A percentile compares a stretch with the other conserved stretches of the same genome.
Evolutionary conservation across 2,113 vertebrate genomes (phyloP).

Genomic region (Anarhynchus alexandrinus): DNA sequence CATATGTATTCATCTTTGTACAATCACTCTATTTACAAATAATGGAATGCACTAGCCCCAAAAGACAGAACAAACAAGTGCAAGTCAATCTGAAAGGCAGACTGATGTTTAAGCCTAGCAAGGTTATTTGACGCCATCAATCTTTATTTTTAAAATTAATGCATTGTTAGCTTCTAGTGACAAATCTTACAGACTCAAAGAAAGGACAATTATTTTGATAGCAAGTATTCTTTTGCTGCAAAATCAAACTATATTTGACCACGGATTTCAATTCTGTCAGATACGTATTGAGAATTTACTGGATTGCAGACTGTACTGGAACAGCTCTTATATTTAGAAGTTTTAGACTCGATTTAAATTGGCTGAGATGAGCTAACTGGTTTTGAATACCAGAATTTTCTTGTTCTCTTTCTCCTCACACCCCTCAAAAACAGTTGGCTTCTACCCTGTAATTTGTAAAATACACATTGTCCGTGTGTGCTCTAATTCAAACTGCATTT

Average conservation of each 20-base stretch:
- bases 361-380: not conserved
- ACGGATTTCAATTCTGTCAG: not conserved
- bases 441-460: not conserved
- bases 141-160: not conserved
- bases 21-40: not conserved
- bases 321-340: not conserved
- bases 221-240: not conserved
- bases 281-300: not conserved
- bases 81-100: not conserved
- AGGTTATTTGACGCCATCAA: not conserved
- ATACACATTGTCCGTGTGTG: not conserved
- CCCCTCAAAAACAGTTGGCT: not conserved
- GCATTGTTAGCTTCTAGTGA: not conserved
- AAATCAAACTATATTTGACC: not conserved
- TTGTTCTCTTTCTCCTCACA: not conserved
- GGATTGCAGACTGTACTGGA: not conserved
- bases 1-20: not conserved
- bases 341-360: not conserved
- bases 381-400: not conserved
- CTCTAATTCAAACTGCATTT: not conserved
- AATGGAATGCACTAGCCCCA: not conserved
- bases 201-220: not conserved
- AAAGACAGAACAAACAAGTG: not conserved
- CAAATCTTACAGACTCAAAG: not conserved
- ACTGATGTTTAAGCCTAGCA: not conserved